Percentiles rank a stretch among this genome's conserved stretches.
Conservation (phyloP, 2,888 invertebrate species). For the Oegoconia quadripuncta region DNA sequence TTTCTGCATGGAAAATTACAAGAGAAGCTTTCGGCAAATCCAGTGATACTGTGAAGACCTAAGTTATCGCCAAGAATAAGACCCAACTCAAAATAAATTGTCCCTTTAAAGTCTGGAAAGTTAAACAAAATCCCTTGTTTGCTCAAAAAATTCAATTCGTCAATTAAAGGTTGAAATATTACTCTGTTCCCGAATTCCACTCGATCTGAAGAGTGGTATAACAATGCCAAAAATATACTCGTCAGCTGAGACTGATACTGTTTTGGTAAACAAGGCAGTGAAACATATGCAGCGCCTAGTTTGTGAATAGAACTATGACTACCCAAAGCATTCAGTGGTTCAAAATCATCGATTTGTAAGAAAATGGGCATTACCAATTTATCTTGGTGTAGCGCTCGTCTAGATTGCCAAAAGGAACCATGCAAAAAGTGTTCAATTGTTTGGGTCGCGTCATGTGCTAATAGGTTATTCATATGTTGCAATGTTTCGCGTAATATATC, state of each 20-base stretch:
- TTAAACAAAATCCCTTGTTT: slow-evolving; percentile 2
- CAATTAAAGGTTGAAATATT: slow-evolving; percentile 8
- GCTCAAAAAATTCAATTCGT: slow-evolving; percentile 3
- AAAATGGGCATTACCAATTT: slow-evolving; percentile 8
- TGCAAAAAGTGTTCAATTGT: slow-evolving; percentile 6
- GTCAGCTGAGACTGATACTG: slow-evolving; percentile 2
- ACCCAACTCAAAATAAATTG: slow-evolving; percentile 15
- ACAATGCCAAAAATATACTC: slow-evolving; percentile 9
- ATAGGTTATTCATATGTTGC: slow-evolving; percentile 1
- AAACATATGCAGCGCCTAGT: slow-evolving; percentile 9
- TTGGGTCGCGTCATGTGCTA: neutral
- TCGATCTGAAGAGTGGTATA: slow-evolving; percentile 9
- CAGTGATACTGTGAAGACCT: slow-evolving; percentile 17
- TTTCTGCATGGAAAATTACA: slow-evolving; percentile 12
- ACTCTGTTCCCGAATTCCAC: slow-evolving; percentile 12
- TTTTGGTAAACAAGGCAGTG: slow-evolving; percentile 8
- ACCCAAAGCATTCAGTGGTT: slow-evolving; percentile 13
- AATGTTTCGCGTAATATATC: slow-evolving; percentile 4
- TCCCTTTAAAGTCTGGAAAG: slow-evolving; percentile 8
- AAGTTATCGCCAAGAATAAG: slow-evolving; percentile 20
- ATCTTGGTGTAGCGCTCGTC: neutral
- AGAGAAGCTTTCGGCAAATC: slow-evolving; percentile 18
- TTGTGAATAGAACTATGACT: slow-evolving; percentile 13
- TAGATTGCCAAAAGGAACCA: slow-evolving; percentile 10
- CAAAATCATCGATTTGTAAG: slow-evolving; percentile 9